phyloP scores from a whole-genome alignment of 1,140 invertebrate genomes.

The Pseudomyrmex flavicornis region DNA sequence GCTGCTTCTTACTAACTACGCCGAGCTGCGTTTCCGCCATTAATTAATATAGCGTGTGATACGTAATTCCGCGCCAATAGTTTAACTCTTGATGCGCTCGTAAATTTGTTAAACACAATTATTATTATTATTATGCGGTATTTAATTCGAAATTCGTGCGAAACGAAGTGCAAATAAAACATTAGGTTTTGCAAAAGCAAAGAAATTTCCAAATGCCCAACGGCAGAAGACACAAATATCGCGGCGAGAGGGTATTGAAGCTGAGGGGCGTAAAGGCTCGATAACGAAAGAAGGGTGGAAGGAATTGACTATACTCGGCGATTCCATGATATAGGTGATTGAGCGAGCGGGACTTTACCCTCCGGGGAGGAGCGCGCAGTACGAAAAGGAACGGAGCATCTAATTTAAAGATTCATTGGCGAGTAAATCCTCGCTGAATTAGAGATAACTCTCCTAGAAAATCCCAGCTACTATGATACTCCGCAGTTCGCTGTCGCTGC shows the following conservation, averaged over 20 bases:
- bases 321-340: slow-evolving; percentile 76
- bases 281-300: slow-evolving; percentile 56
- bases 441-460: slow-evolving; percentile 85
- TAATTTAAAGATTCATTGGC: slow-evolving; percentile 87
- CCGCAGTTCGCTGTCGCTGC: slow-evolving; percentile 46
- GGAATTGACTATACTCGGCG: slow-evolving; percentile 54
- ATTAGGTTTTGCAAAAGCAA: neutral
- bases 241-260: slow-evolving; percentile 9
- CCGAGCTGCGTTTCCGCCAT: slow-evolving; percentile 3
- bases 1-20: slow-evolving; percentile 50
- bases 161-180: slow-evolving; percentile 18
- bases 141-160: neutral
- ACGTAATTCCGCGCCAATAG: slow-evolving; percentile 24
- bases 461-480: slow-evolving; percentile 82
- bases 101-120: slow-evolving; percentile 21
- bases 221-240: slow-evolving; percentile 50
- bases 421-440: slow-evolving; percentile 86
- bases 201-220: slow-evolving; percentile 38
- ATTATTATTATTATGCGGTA: neutral
- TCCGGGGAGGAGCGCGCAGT: slow-evolving; percentile 45
- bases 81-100: neutral
- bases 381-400: slow-evolving; percentile 75
- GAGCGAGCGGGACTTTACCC: slow-evolving; percentile 66
- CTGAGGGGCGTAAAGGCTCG: slow-evolving; percentile 34
- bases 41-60: slow-evolving; percentile 64